Percentiles rank a stretch among this genome's conserved stretches.
phyloP scores from a whole-genome alignment of 1,140 invertebrate genomes.

The Orius insidiosus region DNA sequence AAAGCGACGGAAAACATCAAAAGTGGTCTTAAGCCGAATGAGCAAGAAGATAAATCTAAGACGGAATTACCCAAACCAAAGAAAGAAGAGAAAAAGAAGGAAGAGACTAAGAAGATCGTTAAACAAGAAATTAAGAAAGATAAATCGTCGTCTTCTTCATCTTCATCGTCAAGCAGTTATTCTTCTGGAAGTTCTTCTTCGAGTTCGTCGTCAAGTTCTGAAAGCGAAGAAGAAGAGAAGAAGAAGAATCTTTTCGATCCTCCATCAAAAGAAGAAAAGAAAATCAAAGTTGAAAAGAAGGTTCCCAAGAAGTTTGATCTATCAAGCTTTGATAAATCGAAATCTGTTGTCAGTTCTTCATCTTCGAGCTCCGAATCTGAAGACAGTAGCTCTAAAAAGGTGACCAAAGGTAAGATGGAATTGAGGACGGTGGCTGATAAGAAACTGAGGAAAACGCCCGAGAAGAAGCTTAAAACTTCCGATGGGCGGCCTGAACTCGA shows the following conservation, averaged over 20 bases:
- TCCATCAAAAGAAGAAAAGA: conserved; percentile 13
- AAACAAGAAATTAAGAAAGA: conserved; percentile 9
- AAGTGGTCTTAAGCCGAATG: conserved; percentile 38
- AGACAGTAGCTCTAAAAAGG: conserved; percentile 13
- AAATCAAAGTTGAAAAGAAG: conserved; percentile 9
- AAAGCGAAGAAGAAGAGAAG: conserved; percentile 30
- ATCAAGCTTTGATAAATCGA: conserved; percentile 40
- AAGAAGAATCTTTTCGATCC: conserved; percentile 19
- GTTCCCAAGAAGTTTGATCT: conserved; percentile 22
- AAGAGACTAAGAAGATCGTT: conserved; percentile 12
- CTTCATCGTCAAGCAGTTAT: conserved; percentile 27
- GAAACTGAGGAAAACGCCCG: conserved; percentile 47
- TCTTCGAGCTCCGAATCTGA: conserved; percentile 22
- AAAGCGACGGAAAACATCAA: conserved; percentile 77
- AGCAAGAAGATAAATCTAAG: conserved; percentile 22
- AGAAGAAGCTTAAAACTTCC: conserved; percentile 75
- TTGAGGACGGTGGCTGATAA: conserved; percentile 31
- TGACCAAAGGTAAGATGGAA: conserved; percentile 6
- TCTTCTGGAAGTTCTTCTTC: conserved; percentile 30
- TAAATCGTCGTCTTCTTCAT: conserved; percentile 24
- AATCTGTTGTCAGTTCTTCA: conserved; percentile 24
- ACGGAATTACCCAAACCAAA: conserved; percentile 3
- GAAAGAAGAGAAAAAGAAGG: conserved; percentile 18
- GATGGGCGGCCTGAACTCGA: conserved; percentile 56
- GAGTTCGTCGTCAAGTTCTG: conserved; percentile 29